These are phyloP conservation scores for Ctenosaura bakeri DNA, from an alignment of 2,797 vertebrate genomes.

Conservation along the genomic window DNA sequence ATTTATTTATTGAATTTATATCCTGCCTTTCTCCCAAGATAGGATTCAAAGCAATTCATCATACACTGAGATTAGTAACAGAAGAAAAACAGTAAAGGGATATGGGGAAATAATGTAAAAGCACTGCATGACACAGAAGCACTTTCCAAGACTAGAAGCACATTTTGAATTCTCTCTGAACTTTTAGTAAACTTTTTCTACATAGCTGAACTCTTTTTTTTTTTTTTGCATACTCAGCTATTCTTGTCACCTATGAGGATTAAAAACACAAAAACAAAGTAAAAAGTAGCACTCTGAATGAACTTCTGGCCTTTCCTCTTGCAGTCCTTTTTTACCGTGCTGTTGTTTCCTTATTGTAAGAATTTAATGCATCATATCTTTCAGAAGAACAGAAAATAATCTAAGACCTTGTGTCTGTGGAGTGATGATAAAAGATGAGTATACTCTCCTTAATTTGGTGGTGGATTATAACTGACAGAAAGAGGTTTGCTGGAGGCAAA, in stretches of 20 bases:
- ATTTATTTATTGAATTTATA: no score
- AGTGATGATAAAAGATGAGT: slow-evolving; percentile 1
- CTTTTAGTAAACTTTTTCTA: neutral
- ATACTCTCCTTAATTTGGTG: neutral
- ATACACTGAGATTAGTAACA: neutral
- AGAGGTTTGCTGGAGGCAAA: slow-evolving; percentile 11
- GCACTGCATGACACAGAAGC: neutral
- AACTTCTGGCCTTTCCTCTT: neutral
- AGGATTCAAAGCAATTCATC: no score
- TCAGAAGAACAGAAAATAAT: neutral
- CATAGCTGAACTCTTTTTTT: neutral
- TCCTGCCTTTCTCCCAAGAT: no score
- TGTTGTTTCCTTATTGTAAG: neutral
- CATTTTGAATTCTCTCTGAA: neutral
- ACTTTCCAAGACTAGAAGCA: neutral
- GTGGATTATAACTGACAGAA: slow-evolving; percentile 32
- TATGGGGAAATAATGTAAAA: neutral
- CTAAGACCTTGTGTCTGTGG: neutral
- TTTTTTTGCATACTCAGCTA: neutral
- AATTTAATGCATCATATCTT: neutral
- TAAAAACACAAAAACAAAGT: neutral
- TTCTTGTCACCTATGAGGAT: neutral
- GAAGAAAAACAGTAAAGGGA: neutral
- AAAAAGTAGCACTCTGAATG: neutral
- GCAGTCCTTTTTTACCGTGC: neutral